Conservation (phyloP, 2,113 vertebrate species). For the Xiphias gladius region DNA sequence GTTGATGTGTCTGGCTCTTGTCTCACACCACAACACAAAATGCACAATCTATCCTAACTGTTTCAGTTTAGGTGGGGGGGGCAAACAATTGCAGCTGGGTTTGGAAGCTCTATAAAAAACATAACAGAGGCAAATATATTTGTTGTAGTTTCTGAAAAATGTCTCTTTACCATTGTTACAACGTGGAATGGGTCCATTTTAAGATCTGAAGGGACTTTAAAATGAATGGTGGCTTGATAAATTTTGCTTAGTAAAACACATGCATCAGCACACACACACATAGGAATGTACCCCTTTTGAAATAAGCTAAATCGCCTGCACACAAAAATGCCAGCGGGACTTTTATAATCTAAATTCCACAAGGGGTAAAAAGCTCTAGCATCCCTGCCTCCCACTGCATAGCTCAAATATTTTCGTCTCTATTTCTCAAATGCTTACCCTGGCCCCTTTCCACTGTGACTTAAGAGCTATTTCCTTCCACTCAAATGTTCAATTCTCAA, state of each 20-base stretch:
- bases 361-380: conserved; percentile 58
- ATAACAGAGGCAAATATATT: conserved; percentile 1
- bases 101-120: conserved; percentile 33
- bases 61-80: conserved; percentile 42
- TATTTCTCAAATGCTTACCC: conserved; percentile 64
- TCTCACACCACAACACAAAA: conserved; percentile 60
- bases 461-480: conserved; percentile 64
- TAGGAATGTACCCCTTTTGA: conserved; percentile 55
- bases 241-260: conserved; percentile 40
- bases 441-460: conserved; percentile 60
- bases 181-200: not conserved
- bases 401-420: conserved; percentile 82
- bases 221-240: conserved; percentile 25
- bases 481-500: conserved; percentile 64
- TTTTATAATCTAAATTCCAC: conserved; percentile 80
- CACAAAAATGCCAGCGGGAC: conserved; percentile 63
- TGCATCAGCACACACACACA: conserved; percentile 17
- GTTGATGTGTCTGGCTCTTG: conserved; percentile 54
- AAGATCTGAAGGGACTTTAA: conserved; percentile 16
- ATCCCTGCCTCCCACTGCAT: conserved; percentile 83
- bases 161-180: conserved; percentile 31
- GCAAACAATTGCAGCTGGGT: conserved; percentile 42
- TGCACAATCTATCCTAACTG: conserved; percentile 49
- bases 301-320: conserved; percentile 53
- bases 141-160: conserved; percentile 6